A percentile compares a stretch with the other conserved stretches of the same genome.
Conservation (phyloP, 2,113 vertebrate genomes). For the Pitta sordida region DNA sequence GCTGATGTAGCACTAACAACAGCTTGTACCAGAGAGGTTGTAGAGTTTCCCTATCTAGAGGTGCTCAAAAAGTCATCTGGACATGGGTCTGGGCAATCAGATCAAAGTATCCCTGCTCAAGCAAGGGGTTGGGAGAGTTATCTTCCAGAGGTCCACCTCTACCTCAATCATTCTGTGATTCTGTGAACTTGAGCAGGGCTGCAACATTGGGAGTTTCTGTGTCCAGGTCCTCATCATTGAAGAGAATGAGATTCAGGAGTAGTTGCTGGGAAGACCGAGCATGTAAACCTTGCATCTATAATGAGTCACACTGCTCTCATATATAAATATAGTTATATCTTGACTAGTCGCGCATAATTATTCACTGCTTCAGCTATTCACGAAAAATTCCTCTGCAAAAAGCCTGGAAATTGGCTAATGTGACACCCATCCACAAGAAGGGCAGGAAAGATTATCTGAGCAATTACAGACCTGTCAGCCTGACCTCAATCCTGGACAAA, state of each 20-base stretch:
- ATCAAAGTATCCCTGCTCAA: background rate
- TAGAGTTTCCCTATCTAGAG: background rate
- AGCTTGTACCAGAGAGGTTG: background rate
- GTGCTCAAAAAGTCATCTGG: background rate
- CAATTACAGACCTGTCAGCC: no score
- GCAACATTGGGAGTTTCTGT: background rate
- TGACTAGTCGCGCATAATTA: no score
- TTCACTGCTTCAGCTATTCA: no score
- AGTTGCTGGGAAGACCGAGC: background rate
- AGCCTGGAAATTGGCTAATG: no score
- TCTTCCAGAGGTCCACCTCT: background rate
- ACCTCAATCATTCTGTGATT: no score
- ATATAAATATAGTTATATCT: no score
- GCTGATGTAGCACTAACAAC: background rate
- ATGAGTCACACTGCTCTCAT: background rate
- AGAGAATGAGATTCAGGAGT: background rate
- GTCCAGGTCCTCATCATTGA: background rate
- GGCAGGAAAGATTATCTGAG: no score
- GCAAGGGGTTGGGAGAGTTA: background rate
- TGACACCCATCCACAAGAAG: no score
- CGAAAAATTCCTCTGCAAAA: no score
- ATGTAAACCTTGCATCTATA: background rate
- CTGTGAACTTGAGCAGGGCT: background rate
- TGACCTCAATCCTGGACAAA: no score
- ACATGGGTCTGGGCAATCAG: background rate